Evolutionary conservation across 2,797 vertebrate genomes (phyloP).

Genomic region (Poeciliopsis gracilis): DNA sequence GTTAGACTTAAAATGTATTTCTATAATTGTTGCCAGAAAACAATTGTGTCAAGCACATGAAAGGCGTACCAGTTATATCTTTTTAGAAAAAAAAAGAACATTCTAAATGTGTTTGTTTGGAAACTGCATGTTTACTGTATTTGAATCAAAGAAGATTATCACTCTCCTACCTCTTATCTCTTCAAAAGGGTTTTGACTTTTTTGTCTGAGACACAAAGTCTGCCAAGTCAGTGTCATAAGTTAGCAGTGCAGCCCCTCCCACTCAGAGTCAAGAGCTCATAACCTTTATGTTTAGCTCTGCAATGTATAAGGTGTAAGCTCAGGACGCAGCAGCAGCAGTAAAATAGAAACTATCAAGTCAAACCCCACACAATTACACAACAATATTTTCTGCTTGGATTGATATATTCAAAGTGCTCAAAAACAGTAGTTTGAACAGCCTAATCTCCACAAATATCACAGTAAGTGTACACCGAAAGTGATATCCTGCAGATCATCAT

Average conservation of each 20-base stretch:
- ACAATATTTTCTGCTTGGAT: neutral
- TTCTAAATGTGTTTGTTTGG: conserved; percentile 8
- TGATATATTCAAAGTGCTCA: neutral
- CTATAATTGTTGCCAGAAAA: neutral
- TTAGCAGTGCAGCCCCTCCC: conserved; percentile 11
- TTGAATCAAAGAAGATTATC: conserved; percentile 22
- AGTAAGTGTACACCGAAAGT: neutral
- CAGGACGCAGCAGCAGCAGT: neutral
- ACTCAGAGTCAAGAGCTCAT: conserved; percentile 19
- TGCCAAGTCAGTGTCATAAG: conserved; percentile 8
- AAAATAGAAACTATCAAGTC: neutral
- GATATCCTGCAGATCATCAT: neutral
- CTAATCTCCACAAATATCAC: conserved; percentile 1
- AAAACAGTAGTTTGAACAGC: neutral
- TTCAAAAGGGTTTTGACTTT: conserved; percentile 30
- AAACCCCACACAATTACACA: conserved; percentile 10
- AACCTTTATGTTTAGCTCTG: conserved; percentile 17
- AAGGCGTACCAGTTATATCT: neutral
- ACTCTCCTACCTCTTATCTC: conserved; percentile 14
- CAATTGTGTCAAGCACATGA: neutral
- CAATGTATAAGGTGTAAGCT: neutral
- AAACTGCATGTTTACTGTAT: conserved; percentile 11
- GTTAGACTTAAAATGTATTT: too few species aligned
- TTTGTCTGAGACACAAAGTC: conserved; percentile 38
- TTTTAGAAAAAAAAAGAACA: conserved; percentile 1